These are phyloP conservation scores for Leguminivora glycinivorella DNA, from an alignment of 1,140 invertebrate genomes.

Conservation along the genomic window DNA sequence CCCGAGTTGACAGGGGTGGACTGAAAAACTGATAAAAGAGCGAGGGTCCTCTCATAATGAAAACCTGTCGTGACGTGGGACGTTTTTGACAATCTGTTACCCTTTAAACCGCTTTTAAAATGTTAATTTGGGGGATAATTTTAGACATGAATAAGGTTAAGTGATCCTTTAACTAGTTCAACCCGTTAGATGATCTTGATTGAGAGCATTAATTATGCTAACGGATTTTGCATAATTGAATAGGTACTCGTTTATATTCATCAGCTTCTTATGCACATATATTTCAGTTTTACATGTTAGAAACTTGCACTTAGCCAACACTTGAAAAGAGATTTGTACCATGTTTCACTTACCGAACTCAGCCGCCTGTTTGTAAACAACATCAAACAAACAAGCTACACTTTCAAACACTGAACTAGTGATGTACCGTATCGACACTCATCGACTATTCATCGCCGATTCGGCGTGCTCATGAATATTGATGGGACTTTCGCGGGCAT, in stretches of 20 bases:
- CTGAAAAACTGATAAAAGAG: conserved; percentile 29
- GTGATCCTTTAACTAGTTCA: not conserved
- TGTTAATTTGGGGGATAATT: conserved; percentile 20
- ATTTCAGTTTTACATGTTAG: not conserved
- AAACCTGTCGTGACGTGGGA: conserved; percentile 32
- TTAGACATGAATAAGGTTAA: not conserved
- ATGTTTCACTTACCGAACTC: not conserved
- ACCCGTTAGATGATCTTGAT: not conserved
- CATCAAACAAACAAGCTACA: not conserved
- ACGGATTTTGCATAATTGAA: not conserved
- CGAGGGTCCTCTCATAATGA: conserved; percentile 38
- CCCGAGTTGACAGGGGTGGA: not conserved
- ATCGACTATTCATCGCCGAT: conserved; percentile 58
- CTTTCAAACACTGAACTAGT: conserved; percentile 30
- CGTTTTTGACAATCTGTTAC: conserved; percentile 28
- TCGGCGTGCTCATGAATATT: conserved; percentile 61
- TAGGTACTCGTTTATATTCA: not conserved
- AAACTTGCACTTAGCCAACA: not conserved
- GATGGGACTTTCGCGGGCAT: conserved; percentile 57
- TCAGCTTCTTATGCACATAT: not conserved
- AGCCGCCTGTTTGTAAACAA: not conserved
- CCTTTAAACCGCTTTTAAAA: conserved; percentile 5
- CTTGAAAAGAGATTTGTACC: not conserved
- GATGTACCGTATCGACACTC: conserved; percentile 45
- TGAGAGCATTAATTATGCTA: too few species aligned